Evolutionary conservation across 2,888 invertebrate genomes (phyloP), one percentile per base, ranked within the genome.

Genomic region (Lymantria dispar): DNA sequence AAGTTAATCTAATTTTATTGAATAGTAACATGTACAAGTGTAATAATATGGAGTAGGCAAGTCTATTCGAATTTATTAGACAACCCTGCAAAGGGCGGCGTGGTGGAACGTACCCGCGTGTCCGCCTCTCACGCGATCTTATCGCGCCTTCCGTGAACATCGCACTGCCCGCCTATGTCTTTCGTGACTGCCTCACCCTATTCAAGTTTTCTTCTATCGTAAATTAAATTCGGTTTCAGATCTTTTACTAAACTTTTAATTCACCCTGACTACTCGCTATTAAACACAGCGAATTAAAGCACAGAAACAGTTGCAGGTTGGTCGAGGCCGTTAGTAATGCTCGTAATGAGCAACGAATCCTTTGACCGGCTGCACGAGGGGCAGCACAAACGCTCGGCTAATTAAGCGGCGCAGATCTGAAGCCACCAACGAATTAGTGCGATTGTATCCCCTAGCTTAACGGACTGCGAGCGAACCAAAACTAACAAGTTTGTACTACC

Each of bases 141-240:
- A 88, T 89, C 91, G 82, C 84, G 77, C 83, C 84, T 87, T 84
- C 89, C 85, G 88, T 85, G 85, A 87, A 88, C 88, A 85, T 86
- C 80, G 85, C 84, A 81, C 83, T 85, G 85, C 78, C 83, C 83
- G 83, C 74, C 77, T 71, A 78, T 78, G 77, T 83, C 84, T 83
- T 84, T 80, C 85, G 83, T 85, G 83, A 84, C 83, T 82, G 71
- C 71, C 76, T 80, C 72, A 74, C 73, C 74, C 78, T 78, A 79
- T 74, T 76, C 76, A 72, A 68, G 63, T 75, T 71, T 78, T 74
- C 73, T 76, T 72, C 68, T 62, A 63, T 64, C 73, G 77, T 81
- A 80, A 81, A 79, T 80, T 81, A 75, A 76, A 78, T 78, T 79
- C 73, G 62, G 48, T 60, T 51, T 39, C 42, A 51, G 66, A 51